phyloP scores from a whole-genome alignment of 2,797 vertebrate species.

The Telmatherina bonti region DNA sequence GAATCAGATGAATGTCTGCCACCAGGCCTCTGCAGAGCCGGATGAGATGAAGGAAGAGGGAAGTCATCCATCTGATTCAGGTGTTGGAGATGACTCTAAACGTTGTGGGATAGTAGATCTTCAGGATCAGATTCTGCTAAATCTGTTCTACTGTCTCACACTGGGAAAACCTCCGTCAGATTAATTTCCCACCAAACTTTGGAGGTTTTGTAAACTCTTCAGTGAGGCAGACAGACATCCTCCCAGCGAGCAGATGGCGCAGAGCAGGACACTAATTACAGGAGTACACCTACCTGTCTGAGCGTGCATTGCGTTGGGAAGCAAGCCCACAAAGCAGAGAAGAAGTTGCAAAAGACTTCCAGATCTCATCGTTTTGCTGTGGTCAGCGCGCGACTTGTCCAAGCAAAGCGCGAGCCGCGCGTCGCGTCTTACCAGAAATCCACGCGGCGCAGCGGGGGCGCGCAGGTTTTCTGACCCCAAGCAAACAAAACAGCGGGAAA shows the following conservation, averaged over 20 bases:
- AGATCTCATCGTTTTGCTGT: conserved; percentile 51
- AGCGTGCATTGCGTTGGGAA: conserved; percentile 29
- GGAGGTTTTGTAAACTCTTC: not conserved
- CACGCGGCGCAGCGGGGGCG: not conserved
- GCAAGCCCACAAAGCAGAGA: conserved; percentile 27
- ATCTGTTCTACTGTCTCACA: too few relatives aligned
- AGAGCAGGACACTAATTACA: not conserved
- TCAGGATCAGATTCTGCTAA: too few relatives aligned
- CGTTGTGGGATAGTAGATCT: too few relatives aligned
- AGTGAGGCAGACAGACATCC: not conserved
- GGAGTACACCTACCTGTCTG: conserved; percentile 60
- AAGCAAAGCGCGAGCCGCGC: conserved; percentile 15
- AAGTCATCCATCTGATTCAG: too few relatives aligned
- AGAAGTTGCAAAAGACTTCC: conserved; percentile 44
- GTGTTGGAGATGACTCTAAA: too few relatives aligned
- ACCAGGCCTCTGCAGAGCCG: too few relatives aligned
- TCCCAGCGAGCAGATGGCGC: too few relatives aligned
- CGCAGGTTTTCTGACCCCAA: not conserved
- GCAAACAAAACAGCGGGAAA: not conserved
- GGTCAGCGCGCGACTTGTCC: conserved; percentile 7
- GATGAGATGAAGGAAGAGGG: too few relatives aligned
- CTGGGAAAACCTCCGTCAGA: not conserved
- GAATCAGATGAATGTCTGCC: too few relatives aligned
- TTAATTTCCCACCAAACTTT: not conserved
- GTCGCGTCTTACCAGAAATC: not conserved